A percentile compares a stretch with the other conserved stretches of the same genome.
Conservation (phyloP, 2,113 vertebrate species). For the Mesocricetus auratus region DNA sequence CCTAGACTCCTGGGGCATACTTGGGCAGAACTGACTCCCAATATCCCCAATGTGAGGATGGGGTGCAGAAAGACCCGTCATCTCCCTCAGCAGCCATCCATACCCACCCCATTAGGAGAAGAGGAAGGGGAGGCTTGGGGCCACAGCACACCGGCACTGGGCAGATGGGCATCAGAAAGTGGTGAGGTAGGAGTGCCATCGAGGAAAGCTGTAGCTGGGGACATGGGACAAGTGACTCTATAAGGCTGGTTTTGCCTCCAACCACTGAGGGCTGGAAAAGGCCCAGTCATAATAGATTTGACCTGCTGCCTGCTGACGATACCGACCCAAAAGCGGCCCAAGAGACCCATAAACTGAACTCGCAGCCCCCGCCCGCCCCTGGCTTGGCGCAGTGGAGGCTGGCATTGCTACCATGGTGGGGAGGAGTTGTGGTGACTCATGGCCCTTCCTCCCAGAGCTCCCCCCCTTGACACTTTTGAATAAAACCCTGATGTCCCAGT, state of each 20-base stretch:
- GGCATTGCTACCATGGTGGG: not conserved
- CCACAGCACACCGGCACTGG: fast-evolving
- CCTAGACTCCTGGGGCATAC: not conserved
- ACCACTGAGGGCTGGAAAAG: conserved; percentile 49
- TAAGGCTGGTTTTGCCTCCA: conserved; percentile 13
- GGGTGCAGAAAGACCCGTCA: not conserved
- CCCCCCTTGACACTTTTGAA: not conserved
- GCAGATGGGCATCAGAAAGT: not conserved
- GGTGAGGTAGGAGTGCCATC: not conserved
- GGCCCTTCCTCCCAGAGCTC: not conserved
- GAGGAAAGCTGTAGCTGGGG: not conserved
- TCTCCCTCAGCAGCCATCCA: not conserved
- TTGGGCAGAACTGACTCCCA: not conserved
- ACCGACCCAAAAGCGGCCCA: conserved; percentile 62
- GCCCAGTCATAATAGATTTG: conserved; percentile 59
- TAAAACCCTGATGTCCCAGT: not conserved
- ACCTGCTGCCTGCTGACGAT: conserved; percentile 41
- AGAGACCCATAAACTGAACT: conserved; percentile 69
- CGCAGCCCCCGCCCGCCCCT: not conserved
- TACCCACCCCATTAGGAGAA: not conserved
- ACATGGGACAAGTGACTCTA: not conserved
- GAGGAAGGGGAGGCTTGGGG: fast-evolving
- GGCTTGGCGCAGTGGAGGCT: conserved; percentile 79
- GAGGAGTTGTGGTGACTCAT: conserved; percentile 72
- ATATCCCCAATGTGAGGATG: fast-evolving